Evolutionary conservation across 2,113 vertebrate species (phyloP).

Genomic region (Pelecanus crispus): DNA sequence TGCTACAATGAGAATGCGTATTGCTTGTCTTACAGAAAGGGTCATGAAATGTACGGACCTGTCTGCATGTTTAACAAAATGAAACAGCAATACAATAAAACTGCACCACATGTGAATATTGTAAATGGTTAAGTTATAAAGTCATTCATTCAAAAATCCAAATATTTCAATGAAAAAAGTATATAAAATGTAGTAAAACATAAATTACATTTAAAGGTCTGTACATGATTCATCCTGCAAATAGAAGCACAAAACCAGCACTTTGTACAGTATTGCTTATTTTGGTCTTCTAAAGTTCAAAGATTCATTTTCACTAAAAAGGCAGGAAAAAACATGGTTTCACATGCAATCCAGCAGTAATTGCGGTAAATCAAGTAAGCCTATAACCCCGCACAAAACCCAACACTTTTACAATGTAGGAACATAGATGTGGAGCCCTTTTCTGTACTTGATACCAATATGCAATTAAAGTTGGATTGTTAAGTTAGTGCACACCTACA

Average conservation of each 20-base stretch:
- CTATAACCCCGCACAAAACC: not conserved
- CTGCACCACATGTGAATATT: slow-evolving; percentile 39
- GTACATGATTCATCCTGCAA: slow-evolving; percentile 73
- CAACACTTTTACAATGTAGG: not conserved
- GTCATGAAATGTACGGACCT: slow-evolving; percentile 72
- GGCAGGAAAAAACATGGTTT: slow-evolving; percentile 20
- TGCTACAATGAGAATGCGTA: slow-evolving; percentile 11
- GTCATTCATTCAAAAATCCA: slow-evolving; percentile 58
- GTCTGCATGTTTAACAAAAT: slow-evolving; percentile 31
- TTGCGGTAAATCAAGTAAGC: slow-evolving; percentile 34
- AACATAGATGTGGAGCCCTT: not conserved
- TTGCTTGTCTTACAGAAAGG: slow-evolving; percentile 12
- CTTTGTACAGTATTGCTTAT: slow-evolving; percentile 64
- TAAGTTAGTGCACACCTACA: slow-evolving; percentile 64
- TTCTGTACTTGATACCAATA: slow-evolving; percentile 38
- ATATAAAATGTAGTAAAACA: slow-evolving; percentile 76
- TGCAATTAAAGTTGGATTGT: slow-evolving; percentile 46
- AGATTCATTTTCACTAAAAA: slow-evolving; percentile 27
- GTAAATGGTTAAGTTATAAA: slow-evolving; percentile 75
- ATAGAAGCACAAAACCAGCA: slow-evolving; percentile 57
- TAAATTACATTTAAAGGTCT: slow-evolving; percentile 87
- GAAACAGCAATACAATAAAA: slow-evolving; percentile 51
- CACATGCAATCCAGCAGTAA: slow-evolving; percentile 52
- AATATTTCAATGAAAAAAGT: slow-evolving; percentile 60
- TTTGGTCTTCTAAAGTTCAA: slow-evolving; percentile 48